Evolutionary conservation across 2,113 vertebrate genomes (phyloP).

Genomic region (Hyla sarda): DNA sequence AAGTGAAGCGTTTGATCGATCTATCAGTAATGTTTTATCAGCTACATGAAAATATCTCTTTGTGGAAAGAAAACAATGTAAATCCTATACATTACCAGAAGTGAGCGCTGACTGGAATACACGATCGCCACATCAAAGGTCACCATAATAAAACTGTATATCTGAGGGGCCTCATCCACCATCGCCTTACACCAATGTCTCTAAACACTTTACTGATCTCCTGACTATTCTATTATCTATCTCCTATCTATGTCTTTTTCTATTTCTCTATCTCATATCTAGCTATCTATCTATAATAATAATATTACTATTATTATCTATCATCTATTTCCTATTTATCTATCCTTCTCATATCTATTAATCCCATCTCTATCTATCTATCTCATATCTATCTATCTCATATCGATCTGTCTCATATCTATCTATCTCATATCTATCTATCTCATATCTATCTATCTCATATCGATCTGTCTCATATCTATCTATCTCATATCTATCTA

Average conservation of each 20-base stretch:
- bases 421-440: neutral
- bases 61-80: slow-evolving; percentile 33
- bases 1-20: slow-evolving; percentile 45
- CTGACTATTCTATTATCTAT: neutral
- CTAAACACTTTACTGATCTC: neutral
- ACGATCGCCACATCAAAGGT: slow-evolving; percentile 11
- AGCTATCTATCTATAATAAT: neutral
- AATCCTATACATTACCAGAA: neutral
- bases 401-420: neutral
- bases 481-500: neutral
- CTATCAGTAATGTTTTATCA: slow-evolving; percentile 26
- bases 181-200: neutral
- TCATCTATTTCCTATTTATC: neutral
- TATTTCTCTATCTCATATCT: neutral
- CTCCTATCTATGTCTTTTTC: neutral
- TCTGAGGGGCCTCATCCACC: neutral
- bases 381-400: neutral
- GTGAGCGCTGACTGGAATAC: slow-evolving; percentile 1
- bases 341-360: neutral
- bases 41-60: slow-evolving; percentile 26
- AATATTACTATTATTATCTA: no score
- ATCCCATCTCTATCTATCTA: neutral
- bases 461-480: neutral
- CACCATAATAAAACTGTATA: neutral
- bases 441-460: neutral